phyloP scores from a whole-genome alignment of 2,113 vertebrate species.

The Ascaphus truei region DNA sequence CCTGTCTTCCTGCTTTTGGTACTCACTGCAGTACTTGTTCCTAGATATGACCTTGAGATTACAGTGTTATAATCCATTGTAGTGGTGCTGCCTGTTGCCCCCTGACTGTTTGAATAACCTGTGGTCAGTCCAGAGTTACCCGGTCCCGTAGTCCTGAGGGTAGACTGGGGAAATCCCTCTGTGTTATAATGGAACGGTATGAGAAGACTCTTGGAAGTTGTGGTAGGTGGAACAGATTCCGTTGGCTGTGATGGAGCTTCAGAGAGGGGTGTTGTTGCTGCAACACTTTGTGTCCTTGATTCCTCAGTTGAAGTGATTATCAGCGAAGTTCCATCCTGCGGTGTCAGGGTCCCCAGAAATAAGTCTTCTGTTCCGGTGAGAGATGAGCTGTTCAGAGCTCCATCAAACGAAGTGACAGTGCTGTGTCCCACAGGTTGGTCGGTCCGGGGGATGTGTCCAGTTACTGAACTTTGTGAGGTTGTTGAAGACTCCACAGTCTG shows the following conservation, averaged over 20 bases:
- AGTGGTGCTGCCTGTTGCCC: slow-evolving; percentile 1
- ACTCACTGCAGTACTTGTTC: slow-evolving; percentile 27
- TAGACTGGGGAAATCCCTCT: slow-evolving; percentile 25
- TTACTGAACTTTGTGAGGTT: slow-evolving; percentile 23
- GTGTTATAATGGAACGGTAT: neutral
- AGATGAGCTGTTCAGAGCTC: neutral
- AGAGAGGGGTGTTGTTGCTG: neutral
- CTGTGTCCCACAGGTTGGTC: neutral
- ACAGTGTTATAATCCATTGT: neutral
- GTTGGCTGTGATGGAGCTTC: neutral
- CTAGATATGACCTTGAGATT: slow-evolving; percentile 26
- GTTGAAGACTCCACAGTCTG: slow-evolving; percentile 4
- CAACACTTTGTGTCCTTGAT: neutral
- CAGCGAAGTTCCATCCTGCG: neutral
- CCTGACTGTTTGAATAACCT: neutral
- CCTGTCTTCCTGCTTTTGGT: neutral
- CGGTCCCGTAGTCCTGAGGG: rapidly evolving
- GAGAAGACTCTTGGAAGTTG: neutral
- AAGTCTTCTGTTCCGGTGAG: slow-evolving; percentile 12
- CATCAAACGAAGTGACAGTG: slow-evolving; percentile 1
- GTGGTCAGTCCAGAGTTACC: slow-evolving; percentile 13
- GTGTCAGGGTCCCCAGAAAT: neutral
- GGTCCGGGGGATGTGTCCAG: slow-evolving; percentile 19
- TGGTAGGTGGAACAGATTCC: neutral
- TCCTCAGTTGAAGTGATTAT: neutral